Evolutionary conservation across 2,888 invertebrate species (phyloP), one percentile per base, ranked within the genome.

Genomic region (Ichneumoninae sp.): DNA sequence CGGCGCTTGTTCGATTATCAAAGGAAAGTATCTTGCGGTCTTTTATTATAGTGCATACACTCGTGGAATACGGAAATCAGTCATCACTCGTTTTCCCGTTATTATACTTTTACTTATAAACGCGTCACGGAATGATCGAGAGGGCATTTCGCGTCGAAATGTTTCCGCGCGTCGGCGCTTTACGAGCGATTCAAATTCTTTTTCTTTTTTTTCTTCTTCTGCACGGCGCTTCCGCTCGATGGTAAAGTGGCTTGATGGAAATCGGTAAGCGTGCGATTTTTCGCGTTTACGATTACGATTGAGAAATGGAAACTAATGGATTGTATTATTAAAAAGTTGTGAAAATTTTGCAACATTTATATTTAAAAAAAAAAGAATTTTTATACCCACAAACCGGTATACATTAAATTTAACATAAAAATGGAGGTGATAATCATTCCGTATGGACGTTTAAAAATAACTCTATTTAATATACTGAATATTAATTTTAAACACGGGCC

Each of bases 21-120:
- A 85, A 85, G 76, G 84, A 85, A 85, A 85, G 84, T 85, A 85
- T 85, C 82, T 54, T 76, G 84, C 81, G 80, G 82, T 82, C 76
- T 82, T 62, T 71, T 70, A 68, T 66, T 79, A 82, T 79, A 70
- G n/a, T 72, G 30, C 44, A 70, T 19, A 60, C 72, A 71, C 47
- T 26, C 30, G 44, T 30, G 30, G 66, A 36, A 84, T 70, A 76
- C 81, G 84, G 84, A 82, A 84, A 84, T 82, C 84, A 79, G 75
- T 84, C 78, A 79, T 84, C 81, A 60, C 57, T 54, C 66, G 52
- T 79, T 84, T 82, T 40, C 54, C 84, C 79, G 71, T 82, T 84
- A 84, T 82, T 84, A 84, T 79, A 79, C 78, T 84, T 82, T 84
- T 84, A 84, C 71, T 84, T 69, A 26, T 71, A 79, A 33, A 68